Evolutionary conservation across 2,797 vertebrate species (phyloP), one percentile per base, ranked within the genome.

Genomic region (Schizopygopsis malacanthus): DNA sequence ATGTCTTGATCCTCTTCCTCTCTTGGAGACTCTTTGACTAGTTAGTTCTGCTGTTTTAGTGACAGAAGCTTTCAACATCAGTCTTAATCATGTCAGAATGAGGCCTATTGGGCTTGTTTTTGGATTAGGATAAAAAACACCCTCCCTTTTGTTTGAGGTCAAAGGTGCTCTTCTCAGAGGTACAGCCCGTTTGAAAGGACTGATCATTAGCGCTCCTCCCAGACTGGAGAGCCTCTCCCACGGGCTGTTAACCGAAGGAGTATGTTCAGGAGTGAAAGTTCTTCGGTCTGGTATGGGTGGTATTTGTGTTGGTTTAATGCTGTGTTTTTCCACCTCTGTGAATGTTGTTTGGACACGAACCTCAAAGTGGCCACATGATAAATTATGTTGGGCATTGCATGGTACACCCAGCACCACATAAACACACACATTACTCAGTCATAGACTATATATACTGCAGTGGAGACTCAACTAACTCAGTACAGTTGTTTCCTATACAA

Each of bases 41-140:
- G 43, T 61, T 25, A 79, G 72, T 28, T 69, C 67, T 75, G 39
- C 47, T 56, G 9, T 3, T 59, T 77, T 37, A 52, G 37, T 47
- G 54, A 77, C 69, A 69, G 82, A 88, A 81, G 79, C 87, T 71
- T 12, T 77, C 79, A 52, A 13, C 75, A 85, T 88, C 85, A 75
- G 33, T 85, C 85, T 81, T 85, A 78, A 85, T 85, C 37, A 78
- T 73, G 87, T 81, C 83, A 84, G 10, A 52, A 33, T 39, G 87
- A 33, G 80, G 76, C 72, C 79, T 54, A 18, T 41, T 75, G 39
- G 75, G 56, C 43, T 79, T 79, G 81, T 56, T 61, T 83, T 85
- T 65, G 79, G 80, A 77, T 85, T 85, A 87, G 47, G 39, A 67
- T 54, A 33, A 37, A 79, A 79, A 86, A 79, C 81, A 69, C 54